Conservation (phyloP, 2,888 invertebrate genomes). For the Microctonus hyperodae region DNA sequence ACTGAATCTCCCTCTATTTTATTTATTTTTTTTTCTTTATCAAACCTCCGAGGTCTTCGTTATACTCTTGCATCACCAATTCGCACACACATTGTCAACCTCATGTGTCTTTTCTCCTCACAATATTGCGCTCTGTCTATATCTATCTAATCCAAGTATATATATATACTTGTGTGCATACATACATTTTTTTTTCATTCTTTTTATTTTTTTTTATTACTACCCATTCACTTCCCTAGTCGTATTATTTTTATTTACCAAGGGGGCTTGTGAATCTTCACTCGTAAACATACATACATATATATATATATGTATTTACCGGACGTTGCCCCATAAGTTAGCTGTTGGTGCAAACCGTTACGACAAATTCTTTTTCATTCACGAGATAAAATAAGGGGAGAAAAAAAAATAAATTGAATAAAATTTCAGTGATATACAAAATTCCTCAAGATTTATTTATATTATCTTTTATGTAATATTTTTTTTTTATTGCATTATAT, state of each 20-base stretch:
- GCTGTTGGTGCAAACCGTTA: slow-evolving; percentile 9
- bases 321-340: slow-evolving; percentile 7
- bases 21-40: slow-evolving; percentile 16
- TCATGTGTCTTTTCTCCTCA: slow-evolving; percentile 2
- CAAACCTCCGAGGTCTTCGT: slow-evolving; percentile 26
- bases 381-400: not conserved
- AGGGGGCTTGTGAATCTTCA: slow-evolving; percentile 8
- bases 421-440: not conserved
- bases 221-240: slow-evolving; percentile 15
- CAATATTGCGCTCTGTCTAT: not conserved
- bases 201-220: slow-evolving; percentile 1
- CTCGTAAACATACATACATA: not conserved
- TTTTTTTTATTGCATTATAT: not conserved
- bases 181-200: slow-evolving; percentile 1
- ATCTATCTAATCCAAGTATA: not conserved
- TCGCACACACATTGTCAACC: slow-evolving; percentile 20
- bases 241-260: slow-evolving; percentile 27
- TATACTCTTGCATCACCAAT: slow-evolving; percentile 35
- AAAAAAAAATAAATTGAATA: not conserved
- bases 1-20: slow-evolving; percentile 13
- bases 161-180: not conserved
- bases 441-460: not conserved
- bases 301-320: slow-evolving; percentile 12
- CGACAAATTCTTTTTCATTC: slow-evolving; percentile 16
- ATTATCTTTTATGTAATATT: too few species aligned